Evolutionary conservation across 2,888 invertebrate species (phyloP), one percentile per base, ranked within the genome.

Genomic region (Trissoscelio sp.): DNA sequence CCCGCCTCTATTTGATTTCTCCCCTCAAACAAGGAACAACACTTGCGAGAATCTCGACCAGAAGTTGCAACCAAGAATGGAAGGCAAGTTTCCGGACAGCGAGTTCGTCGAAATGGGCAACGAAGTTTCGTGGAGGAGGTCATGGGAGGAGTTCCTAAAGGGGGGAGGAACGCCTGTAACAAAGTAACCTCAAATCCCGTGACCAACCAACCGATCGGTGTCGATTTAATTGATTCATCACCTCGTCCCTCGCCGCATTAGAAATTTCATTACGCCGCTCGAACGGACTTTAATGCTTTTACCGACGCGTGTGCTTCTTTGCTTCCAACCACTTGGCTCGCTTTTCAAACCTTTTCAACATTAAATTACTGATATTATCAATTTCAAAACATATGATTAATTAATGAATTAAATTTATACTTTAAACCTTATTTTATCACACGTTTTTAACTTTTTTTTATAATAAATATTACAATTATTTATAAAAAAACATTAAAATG

Each of bases 201-300:
- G 67, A 73, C 77, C 58, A 75, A 55, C 75, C 66, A 80, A 79
- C 74, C 82, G 74, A 77, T 83, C 72, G 81, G 83, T 79, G 75
- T 79, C 77, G 83, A 85, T 87, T 86, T 88, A 88, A 88, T 88
- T 87, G 88, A 84, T 79, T 79, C 75, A 80, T 55, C 79, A 77
- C 85, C 84, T 82, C 85, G 60, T 84, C 84, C 83, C 85, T 85
- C 82, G 84, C 83, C 83, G 83, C 86, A 85, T 85, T 85, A 86
- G 85, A 83, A 85, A 86, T 85, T 83, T 85, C 87, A 88, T 88
- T 88, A 86, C 74, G 72, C 80, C 84, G 83, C 83, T 82, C 83
- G 75, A 84, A 62, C 51, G 73, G 62, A 69, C 66, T 55, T 79
- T 67, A 82, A 81, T 70, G 64, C 72, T 75, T 48, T 79, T 60